Base-by-base conservation (phyloP, 2,113 vertebrate species). In the Emydocephalus ijimae region DNA sequence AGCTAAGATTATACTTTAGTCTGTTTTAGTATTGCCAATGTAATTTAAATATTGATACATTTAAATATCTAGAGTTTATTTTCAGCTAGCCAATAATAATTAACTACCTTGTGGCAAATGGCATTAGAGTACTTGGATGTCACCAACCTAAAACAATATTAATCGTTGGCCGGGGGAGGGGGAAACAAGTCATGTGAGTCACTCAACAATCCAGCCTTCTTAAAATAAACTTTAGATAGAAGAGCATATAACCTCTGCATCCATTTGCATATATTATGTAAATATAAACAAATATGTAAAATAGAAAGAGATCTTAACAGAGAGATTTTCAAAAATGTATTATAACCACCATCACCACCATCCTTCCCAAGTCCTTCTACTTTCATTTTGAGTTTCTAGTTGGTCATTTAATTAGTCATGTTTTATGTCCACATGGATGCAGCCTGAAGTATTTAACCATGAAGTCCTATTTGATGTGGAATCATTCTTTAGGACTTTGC, bases 231-330 rank as follows among this genome's bases (percentile, higher is more conserved):
- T 29, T 24, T 20, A 26, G 12, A 23, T 29, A 26, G 56, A 92
- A 88, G 59, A 39, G 23, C 57, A 55, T 39, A 52, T 52, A 52
- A 89, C 64, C 55, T 89, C 54, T 18, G 43, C 64, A 29, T 23
- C 18, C 9, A 5, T 34, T 89, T 89, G 85, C 45, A 86, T 61
- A 64, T 11, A 61, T 29, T 61, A 29, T 92, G 88, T 86, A 90
- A 57, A 92, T 92, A 86, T 74, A 92, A 90, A 92, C 5, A 29
- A 92, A 92, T 90, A 52, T 90, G 89, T 59, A 90, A 90, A 90
- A 86, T 43, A 59, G 52, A 64, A 85, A 59, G 54, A 59, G 45
- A 29, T 39, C 15, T 24, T 59, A 20, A 43, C 21, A 45, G 29
- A 9, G 54, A 50, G n/a, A 24, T 69, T 85, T 26, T 48, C 12